Conservation (phyloP, 2,797 vertebrate species). For the Rhodeus uyekii region DNA sequence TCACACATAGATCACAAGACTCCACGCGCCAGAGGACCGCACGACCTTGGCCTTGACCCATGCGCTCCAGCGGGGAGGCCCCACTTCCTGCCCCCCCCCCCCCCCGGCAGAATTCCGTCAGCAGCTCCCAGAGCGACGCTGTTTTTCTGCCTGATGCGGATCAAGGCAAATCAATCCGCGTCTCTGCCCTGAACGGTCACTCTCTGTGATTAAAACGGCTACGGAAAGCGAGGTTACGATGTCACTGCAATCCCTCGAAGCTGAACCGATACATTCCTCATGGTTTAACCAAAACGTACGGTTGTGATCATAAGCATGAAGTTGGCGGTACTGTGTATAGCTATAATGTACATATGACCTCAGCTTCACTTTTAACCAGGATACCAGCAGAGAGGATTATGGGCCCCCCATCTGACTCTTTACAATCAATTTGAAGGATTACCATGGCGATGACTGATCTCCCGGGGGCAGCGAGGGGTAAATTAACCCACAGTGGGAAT, state of each 20-base stretch:
- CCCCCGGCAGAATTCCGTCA: slow-evolving; percentile 41
- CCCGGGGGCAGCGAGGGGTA: slow-evolving; percentile 33
- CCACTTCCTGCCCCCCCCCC: slow-evolving; percentile 52
- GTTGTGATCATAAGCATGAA: not conserved
- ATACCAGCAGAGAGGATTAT: slow-evolving; percentile 45
- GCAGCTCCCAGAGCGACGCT: slow-evolving; percentile 21
- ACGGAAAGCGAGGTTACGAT: not conserved
- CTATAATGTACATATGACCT: slow-evolving; percentile 27
- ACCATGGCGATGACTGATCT: slow-evolving; percentile 50
- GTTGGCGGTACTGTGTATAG: not conserved
- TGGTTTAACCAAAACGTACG: not conserved
- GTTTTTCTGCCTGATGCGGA: slow-evolving; percentile 50
- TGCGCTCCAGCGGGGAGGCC: slow-evolving; percentile 35
- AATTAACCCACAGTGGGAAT: slow-evolving; percentile 51
- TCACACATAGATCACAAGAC: slow-evolving; percentile 43
- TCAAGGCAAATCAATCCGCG: slow-evolving; percentile 39
- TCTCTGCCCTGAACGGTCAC: not conserved
- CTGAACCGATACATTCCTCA: slow-evolving; percentile 8
- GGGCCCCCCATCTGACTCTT: slow-evolving; percentile 40
- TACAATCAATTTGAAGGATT: slow-evolving; percentile 57
- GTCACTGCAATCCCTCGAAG: slow-evolving; percentile 18
- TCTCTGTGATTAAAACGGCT: slow-evolving; percentile 32
- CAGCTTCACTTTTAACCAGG: slow-evolving; percentile 38
- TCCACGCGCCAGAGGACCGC: slow-evolving; percentile 39
- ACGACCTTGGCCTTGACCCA: slow-evolving; percentile 60